Evolutionary conservation across 2,113 vertebrate genomes (phyloP).

Genomic region (Xyrauchen texanus): DNA sequence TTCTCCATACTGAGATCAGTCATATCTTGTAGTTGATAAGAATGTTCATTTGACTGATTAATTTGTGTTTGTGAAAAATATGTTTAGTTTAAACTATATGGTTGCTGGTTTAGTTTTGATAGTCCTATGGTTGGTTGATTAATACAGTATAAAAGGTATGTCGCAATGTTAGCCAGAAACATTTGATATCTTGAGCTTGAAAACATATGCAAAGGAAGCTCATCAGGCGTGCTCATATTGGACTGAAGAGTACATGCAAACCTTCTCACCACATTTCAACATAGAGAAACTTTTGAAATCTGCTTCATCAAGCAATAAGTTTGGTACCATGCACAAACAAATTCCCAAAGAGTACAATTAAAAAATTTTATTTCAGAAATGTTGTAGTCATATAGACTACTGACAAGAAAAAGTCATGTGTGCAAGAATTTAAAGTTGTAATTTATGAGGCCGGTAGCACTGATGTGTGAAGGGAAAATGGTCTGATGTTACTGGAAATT

Average conservation of each 20-base stretch:
- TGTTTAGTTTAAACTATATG: too few species aligned
- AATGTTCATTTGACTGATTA: too few species aligned
- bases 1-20: too few species aligned
- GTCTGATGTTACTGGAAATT: too few species aligned
- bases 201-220: too few species aligned
- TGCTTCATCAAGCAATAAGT: background rate
- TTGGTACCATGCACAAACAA: background rate
- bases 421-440: background rate
- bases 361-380: constrained; percentile 31
- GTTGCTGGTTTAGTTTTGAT: too few species aligned
- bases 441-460: constrained; percentile 40
- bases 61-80: constrained; percentile 7
- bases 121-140: too few species aligned
- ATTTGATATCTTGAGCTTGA: too few species aligned
- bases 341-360: constrained; percentile 17
- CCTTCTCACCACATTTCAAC: constrained; percentile 7
- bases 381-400: constrained; percentile 22
- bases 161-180: background rate
- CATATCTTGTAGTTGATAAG: too few species aligned
- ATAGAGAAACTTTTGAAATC: background rate
- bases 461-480: constrained; percentile 37
- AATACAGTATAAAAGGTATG: background rate
- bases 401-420: constrained; percentile 27
- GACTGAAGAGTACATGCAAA: background rate
- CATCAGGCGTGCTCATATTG: too few species aligned